Evolutionary conservation across 2,888 invertebrate species (phyloP), one percentile per base, ranked within the genome.

Genomic region (Leucophenga maculata): DNA sequence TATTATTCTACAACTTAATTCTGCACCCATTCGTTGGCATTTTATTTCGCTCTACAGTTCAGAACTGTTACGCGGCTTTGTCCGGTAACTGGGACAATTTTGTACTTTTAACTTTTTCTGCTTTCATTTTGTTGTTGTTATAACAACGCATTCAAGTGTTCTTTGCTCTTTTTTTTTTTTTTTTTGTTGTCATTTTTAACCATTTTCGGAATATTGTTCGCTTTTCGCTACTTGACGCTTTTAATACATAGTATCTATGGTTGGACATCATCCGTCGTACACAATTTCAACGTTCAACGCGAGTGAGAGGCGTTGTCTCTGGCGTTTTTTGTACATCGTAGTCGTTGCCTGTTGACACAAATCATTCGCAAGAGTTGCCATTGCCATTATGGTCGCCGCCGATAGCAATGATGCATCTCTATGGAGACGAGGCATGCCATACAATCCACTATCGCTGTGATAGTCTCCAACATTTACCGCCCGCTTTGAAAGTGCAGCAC

Each of bases 291-390:
- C 44, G 18, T 16, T 55, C n/a, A 11, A 48, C 13, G n/a, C 20
- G 16, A 14, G 9, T 26, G n/a, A 31, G n/a, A 31, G 22, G 57
- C 31, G 31, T 57, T 57, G 16, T 20, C 22, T 57, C 11, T 57
- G 20, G 9, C 31, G 3, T 14, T 31, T 31, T 57, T 11, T 57
- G 52, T 18, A 18, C 11, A 11, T n/a, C 18, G 20, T 20, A 54
- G 69, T 73, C 78, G 74, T 83, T 78, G 18, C 31, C 60, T 70
- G 72, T 72, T 82, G 82, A 82, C 82, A 82, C 83, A 84, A 82
- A 77, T 82, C 83, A 80, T 82, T 82, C 75, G 82, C 74, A 76
- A 69, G 74, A 76, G 76, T 75, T 80, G 77, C 55, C 67, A 39
- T 46, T 32, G 16, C 11, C 62, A 50, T 60, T 50, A 44, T 18